Base-by-base conservation (phyloP, 2,113 vertebrate species). In the Salminus brasiliensis region DNA sequence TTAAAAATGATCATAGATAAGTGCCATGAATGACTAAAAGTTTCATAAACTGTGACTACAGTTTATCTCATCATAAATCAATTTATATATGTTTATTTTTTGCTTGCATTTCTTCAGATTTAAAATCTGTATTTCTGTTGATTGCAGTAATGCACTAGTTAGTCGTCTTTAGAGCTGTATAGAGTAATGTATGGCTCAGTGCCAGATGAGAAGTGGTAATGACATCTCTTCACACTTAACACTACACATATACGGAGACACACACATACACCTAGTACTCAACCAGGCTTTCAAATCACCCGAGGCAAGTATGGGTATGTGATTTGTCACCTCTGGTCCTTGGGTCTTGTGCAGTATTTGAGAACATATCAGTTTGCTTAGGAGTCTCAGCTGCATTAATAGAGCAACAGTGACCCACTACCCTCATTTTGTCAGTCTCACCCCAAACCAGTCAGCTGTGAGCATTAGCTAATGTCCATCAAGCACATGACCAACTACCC, bases 201-300 rank as follows among this genome's bases (percentile, higher is more conserved):
- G 55, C 9, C 60, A 60, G 32, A 43, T 59, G n/a, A n/a, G n/a
- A n/a, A n/a, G n/a, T n/a, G n/a, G n/a, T n/a, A n/a, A n/a, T n/a
- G n/a, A n/a, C n/a, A n/a, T n/a, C n/a, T n/a, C n/a, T n/a, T n/a
- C n/a, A n/a, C n/a, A n/a, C n/a, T n/a, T n/a, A n/a, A n/a, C n/a
- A n/a, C n/a, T n/a, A n/a, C n/a, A n/a, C n/a, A 62, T 29, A 53
- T 45, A 63, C 79, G 57, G 32, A 29, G 18, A 63, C 45, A 74
- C 59, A 69, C 63, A 45, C 49, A 69, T 34, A 29, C 34, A 45
- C 65, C 23, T 27, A 79, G 11, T 39, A 9, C 53, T 29, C n/a
- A n/a, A n/a, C 52, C 43, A 63, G 53, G 55, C 55, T 71, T 72
- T 39, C 15, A 49, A 5, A 29, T 63, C 39, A 62, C 1, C 21